Percentiles rank a stretch among this genome's conserved stretches.
These are phyloP conservation scores for Chondrosia reniformis DNA, from an alignment of 37 sponge, comb jelly and placozoan genomes.

Conservation along the genomic window DNA sequence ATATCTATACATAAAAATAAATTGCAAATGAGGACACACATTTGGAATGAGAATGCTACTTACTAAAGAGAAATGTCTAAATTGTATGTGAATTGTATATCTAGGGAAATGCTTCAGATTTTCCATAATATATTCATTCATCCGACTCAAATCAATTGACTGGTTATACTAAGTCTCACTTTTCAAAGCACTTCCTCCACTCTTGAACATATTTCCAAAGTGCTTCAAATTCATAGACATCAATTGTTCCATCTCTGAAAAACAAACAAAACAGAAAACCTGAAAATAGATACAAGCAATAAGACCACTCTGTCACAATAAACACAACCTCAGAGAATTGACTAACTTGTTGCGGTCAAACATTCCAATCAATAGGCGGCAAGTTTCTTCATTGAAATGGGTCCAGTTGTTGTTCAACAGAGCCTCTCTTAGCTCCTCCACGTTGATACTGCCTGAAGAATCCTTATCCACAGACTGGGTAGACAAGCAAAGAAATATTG, in stretches of 20 bases:
- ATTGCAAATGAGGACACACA: neutral
- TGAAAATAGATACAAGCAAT: neutral
- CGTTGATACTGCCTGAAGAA: slow-evolving; percentile 70
- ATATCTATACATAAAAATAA: slow-evolving; percentile 48
- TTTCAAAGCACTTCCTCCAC: slow-evolving; percentile 88
- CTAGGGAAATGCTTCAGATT: no score
- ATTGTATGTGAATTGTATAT: neutral
- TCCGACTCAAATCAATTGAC: no score
- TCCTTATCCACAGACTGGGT: slow-evolving; percentile 84
- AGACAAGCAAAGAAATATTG: no score
- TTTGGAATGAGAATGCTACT: neutral
- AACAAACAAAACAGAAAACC: neutral
- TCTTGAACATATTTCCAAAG: slow-evolving; percentile 93
- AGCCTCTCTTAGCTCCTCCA: slow-evolving; percentile 74
- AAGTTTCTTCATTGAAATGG: slow-evolving; percentile 89
- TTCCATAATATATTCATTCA: no score
- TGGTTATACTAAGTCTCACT: slow-evolving; percentile 47
- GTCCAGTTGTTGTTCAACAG: slow-evolving; percentile 87
- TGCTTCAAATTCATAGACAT: slow-evolving; percentile 79
- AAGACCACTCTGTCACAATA: neutral
- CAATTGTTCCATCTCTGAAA: slow-evolving; percentile 81
- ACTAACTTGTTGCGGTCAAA: slow-evolving; percentile 81
- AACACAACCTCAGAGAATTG: neutral
- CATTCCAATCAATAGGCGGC: slow-evolving; percentile 86
- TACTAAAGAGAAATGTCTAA: neutral